Evolutionary conservation across 2,797 vertebrate species (phyloP).

Genomic region (Pelochelys cantorii): DNA sequence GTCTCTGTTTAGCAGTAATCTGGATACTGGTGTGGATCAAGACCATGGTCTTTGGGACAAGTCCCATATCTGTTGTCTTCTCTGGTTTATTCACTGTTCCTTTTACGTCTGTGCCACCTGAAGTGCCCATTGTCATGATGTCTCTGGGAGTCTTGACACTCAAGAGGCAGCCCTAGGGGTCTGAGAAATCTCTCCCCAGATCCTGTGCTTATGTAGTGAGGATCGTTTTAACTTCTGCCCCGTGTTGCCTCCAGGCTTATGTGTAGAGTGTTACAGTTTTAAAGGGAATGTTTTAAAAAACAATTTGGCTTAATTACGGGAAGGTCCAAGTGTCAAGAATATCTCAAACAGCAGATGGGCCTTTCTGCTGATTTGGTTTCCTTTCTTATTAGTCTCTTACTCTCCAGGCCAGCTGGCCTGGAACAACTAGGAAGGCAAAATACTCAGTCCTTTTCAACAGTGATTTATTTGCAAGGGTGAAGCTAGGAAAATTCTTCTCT

Average conservation of each 20-base stretch:
- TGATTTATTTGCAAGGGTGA: constrained; percentile 69
- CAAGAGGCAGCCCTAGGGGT: not conserved
- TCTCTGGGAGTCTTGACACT: not conserved
- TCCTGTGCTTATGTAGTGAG: not conserved
- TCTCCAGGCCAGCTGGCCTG: constrained; percentile 60
- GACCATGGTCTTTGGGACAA: not conserved
- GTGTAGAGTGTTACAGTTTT: not conserved
- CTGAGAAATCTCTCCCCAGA: not conserved
- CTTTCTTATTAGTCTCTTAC: not conserved
- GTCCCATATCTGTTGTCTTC: not conserved
- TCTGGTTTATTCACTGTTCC: not conserved
- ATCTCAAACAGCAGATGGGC: constrained; percentile 48
- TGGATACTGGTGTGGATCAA: not conserved
- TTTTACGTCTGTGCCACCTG: not conserved
- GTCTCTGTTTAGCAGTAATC: not conserved
- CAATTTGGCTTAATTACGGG: constrained; percentile 19
- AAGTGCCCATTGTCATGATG: not conserved
- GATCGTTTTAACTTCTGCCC: constrained; percentile 9
- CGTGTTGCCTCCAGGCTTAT: constrained; percentile 23
- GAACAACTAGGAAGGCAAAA: constrained; percentile 35
- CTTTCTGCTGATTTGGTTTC: constrained; percentile 37
- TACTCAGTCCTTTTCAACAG: constrained; percentile 44
- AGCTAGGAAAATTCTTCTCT: constrained; percentile 58
- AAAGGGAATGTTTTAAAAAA: constrained; percentile 29
- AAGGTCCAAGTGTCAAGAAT: constrained; percentile 7